Conservation (phyloP, 1,140 invertebrate genomes). For the Augochlora pura region DNA sequence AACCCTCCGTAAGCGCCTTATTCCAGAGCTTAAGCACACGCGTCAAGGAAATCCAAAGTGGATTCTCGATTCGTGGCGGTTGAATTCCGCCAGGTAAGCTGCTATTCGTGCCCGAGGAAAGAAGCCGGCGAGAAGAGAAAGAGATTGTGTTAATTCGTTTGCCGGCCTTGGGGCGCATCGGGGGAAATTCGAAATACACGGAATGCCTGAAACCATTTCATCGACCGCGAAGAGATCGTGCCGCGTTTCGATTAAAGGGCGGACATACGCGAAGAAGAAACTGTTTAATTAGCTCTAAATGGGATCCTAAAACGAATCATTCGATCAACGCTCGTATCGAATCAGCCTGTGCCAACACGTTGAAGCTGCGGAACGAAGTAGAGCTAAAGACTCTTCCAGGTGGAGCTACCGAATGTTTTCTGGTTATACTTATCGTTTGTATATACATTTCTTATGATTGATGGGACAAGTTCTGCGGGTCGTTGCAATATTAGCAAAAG, state of each 20-base stretch:
- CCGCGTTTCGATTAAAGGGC: neutral
- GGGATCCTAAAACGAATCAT: neutral
- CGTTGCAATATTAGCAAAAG: no score
- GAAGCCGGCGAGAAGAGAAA: neutral
- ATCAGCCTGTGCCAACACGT: no score
- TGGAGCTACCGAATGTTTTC: no score
- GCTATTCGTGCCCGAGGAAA: neutral
- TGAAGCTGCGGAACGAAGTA: no score
- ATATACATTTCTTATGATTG: no score
- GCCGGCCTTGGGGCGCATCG: neutral
- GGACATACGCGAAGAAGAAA: no score
- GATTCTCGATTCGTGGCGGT: neutral
- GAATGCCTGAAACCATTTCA: neutral
- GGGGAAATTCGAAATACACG: neutral
- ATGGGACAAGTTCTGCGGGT: no score
- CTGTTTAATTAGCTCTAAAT: no score
- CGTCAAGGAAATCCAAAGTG: constrained; percentile 25
- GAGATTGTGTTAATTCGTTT: constrained; percentile 5
- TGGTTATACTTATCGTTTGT: no score
- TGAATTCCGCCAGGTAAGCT: constrained; percentile 1
- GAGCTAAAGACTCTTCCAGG: no score
- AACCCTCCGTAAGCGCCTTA: constrained; percentile 26
- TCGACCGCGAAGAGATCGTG: neutral
- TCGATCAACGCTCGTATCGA: no score
- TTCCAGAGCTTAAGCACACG: constrained; percentile 20